phyloP scores from a whole-genome alignment of 2,888 invertebrate genomes.

The Xestoiulus laeticollis region DNA sequence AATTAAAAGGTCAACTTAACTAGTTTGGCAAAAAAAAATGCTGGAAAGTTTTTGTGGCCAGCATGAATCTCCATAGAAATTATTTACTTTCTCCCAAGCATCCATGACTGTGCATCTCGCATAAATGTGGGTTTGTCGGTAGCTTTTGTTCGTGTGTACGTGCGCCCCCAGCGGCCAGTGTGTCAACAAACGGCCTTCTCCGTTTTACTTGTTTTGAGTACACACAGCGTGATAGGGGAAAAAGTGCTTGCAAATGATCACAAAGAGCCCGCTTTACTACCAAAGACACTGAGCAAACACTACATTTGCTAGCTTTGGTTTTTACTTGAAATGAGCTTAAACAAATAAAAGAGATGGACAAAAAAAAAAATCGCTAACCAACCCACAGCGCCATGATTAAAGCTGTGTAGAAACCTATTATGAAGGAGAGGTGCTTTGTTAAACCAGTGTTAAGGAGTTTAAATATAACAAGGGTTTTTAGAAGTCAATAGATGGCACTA shows the following conservation, averaged over 20 bases:
- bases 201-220: constrained; percentile 36
- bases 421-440: neutral
- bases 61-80: neutral
- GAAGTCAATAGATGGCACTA: no score
- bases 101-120: neutral
- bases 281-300: constrained; percentile 33
- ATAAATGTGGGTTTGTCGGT: constrained; percentile 39
- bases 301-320: constrained; percentile 41
- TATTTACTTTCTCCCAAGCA: constrained; percentile 16
- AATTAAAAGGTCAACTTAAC: neutral
- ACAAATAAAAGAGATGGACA: neutral
- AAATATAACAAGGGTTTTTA: neutral
- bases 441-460: no score
- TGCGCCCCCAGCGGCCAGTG: constrained; percentile 43
- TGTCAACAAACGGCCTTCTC: constrained; percentile 33
- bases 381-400: neutral
- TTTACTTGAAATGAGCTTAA: constrained; percentile 35
- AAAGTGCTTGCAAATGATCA: constrained; percentile 17
- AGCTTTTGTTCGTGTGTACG: constrained; percentile 8
- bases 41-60: neutral
- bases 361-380: neutral
- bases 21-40: neutral
- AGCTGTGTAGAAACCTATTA: neutral
- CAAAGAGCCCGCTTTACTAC: constrained; percentile 14
- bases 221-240: neutral